These are phyloP conservation scores for Homarus americanus DNA, from an alignment of 1,140 invertebrate genomes.

Conservation along the genomic window DNA sequence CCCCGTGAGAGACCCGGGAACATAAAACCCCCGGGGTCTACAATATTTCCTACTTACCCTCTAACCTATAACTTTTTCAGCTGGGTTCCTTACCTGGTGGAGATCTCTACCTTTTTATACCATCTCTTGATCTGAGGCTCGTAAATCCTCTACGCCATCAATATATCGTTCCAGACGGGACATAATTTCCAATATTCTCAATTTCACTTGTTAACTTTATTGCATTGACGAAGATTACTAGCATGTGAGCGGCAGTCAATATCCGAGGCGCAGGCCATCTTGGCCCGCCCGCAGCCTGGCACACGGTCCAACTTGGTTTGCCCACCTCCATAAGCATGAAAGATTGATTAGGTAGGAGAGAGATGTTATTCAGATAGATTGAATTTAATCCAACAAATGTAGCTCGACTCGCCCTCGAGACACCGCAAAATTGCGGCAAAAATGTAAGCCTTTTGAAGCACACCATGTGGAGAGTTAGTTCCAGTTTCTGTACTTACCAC, in stretches of 20 bases:
- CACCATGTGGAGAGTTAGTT: conserved; percentile 52
- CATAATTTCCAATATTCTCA: conserved; percentile 76
- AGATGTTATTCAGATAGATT: conserved; percentile 76
- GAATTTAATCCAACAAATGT: conserved; percentile 75
- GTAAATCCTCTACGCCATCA: conserved; percentile 74
- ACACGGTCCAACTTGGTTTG: conserved; percentile 32
- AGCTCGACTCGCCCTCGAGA: conserved; percentile 62
- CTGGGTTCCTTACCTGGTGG: not conserved
- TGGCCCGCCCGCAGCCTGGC: not conserved
- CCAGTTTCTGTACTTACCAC: conserved; percentile 57
- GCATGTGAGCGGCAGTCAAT: conserved; percentile 59
- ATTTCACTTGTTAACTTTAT: conserved; percentile 75
- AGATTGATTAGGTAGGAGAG: conserved; percentile 75
- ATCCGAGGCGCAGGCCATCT: conserved; percentile 24
- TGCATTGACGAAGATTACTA: conserved; percentile 75
- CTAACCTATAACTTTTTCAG: not conserved
- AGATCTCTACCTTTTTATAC: conserved; percentile 65
- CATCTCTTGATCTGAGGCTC: conserved; percentile 70
- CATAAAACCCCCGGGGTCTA: not conserved
- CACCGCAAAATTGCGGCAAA: conserved; percentile 71
- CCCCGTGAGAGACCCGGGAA: not conserved
- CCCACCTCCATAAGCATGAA: conserved; percentile 68
- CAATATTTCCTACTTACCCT: not conserved
- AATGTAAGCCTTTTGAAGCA: conserved; percentile 67
- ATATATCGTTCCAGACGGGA: conserved; percentile 71